Evolutionary conservation across 37 sponge, comb jelly and placozoan species (phyloP), one percentile per base, ranked within the genome.

Genomic region (Amphimedon queenslandica): DNA sequence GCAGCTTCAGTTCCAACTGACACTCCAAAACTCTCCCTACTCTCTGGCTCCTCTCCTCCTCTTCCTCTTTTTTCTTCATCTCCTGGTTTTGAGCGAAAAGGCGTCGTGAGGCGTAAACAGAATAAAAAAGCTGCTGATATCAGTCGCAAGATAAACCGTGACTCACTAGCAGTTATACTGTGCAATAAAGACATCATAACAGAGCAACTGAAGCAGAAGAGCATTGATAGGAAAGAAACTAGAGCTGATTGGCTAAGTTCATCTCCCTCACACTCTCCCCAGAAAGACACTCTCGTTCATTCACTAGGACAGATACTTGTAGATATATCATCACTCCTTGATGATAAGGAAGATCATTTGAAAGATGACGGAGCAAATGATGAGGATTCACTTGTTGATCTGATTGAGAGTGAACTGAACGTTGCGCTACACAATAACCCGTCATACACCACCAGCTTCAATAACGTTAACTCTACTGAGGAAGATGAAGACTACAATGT

Each of bases 121-220:
- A 25, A 60, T 29, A n/a, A 30, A 1, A 1, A 74, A 27, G 4
- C 4, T 72, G 0, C 58, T 20, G 16, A 18, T 47, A 47, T 47
- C 8, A 60, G 23, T 6, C 28, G 47, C 18, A 61, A 57, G 39
- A 73, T 81, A 27, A 63, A 81, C 35, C 64, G 75, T 28, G 29
- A 63, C 2, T 83, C 83, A 0, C 57, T 83, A 37, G 72, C 71
- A 18, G 5, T 83, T 21, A 69, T 83, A 28, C 42, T 76, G 37
- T 24, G 63, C 41, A 75, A 76, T 58, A 58, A 29, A 51, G 70
- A 67, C 31, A 27, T 58, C 55, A 76, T 83, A 4, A 25, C 42
- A 23, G 47, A n/a, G 53, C 39, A 76, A 32, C 83, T 83, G 38
- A 47, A 13, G 13, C 37, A 53, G 37, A 29, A 66, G 35, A 42